Evolutionary conservation across 2,888 invertebrate species (phyloP), one percentile per base, ranked within the genome.

Genomic region (Anoplius nigerrimus): DNA sequence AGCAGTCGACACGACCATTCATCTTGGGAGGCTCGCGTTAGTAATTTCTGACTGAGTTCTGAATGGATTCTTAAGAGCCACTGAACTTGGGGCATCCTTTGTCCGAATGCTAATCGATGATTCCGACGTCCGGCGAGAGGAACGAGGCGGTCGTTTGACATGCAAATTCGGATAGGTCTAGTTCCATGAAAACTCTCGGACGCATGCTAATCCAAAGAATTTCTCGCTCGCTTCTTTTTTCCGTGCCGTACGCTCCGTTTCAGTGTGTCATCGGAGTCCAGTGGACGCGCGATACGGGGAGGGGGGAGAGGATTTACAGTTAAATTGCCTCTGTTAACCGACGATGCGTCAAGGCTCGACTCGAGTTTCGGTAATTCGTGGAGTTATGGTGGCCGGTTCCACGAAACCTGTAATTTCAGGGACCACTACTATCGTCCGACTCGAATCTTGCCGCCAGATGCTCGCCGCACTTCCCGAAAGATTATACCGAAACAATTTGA

Each of bases 321-420:
- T 48, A 48, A 48, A 48, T 20, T 13, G 34, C 34, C 34, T 34
- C 48, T 48, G 48, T 48, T 48, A 16, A 48, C 48, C 1, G 48
- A n/a, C 20, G 48, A 16, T 16, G 16, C 48, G 18, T 48, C 48
- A 2, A 48, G 48, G 18, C 20, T 3, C 48, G 16, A 16, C 18
- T 48, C 48, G 48, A 34, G 34, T 73, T 63, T 72, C 16, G 65
- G 59, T 57, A 60, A 68, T 62, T 68, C 59, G 59, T 18, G 65
- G 66, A 72, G 68, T 72, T 69, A 68, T 58, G 18, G 53, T 21
- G 45, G 57, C 61, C 43, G 56, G 65, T 66, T 66, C 63, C 72
- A 8, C 54, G 66, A 53, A 73, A 66, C 62, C 60, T 62, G 69
- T 62, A 72, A 72, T 73, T 72, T 73, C 72, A 60, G 65, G 66